Evolutionary conservation across 2,888 invertebrate genomes (phyloP).

Genomic region (Pachycephus smyrnensis): DNA sequence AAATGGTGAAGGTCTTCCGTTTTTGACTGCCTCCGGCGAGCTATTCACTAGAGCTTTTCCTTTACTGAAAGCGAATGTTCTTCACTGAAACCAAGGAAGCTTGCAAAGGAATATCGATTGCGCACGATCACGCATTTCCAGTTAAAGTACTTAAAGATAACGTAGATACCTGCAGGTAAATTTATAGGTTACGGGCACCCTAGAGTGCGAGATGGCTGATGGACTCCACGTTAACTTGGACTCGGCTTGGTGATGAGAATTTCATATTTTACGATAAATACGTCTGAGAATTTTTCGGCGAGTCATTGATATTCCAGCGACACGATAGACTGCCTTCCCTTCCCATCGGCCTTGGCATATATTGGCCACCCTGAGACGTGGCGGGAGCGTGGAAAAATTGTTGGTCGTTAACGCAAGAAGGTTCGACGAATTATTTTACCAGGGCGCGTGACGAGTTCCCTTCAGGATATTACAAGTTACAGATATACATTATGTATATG

Average conservation of each 20-base stretch:
- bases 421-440: neutral
- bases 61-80: neutral
- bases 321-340: neutral
- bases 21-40: neutral
- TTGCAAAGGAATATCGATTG: neutral
- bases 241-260: neutral
- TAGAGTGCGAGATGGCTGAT: neutral
- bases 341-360: neutral
- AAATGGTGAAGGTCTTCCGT: neutral
- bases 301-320: neutral
- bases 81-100: neutral
- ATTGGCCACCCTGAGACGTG: neutral
- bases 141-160: neutral
- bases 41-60: neutral
- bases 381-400: neutral
- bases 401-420: neutral
- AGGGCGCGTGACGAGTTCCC: neutral
- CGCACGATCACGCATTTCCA: neutral
- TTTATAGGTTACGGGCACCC: neutral
- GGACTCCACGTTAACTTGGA: neutral
- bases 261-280: neutral
- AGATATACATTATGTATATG: neutral
- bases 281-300: neutral
- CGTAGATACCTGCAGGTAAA: neutral
- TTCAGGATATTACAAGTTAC: neutral